Percentiles rank a stretch among this genome's conserved stretches.
Evolutionary conservation across 2,797 vertebrate species (phyloP).

Genomic region (Clarias pachynema): DNA sequence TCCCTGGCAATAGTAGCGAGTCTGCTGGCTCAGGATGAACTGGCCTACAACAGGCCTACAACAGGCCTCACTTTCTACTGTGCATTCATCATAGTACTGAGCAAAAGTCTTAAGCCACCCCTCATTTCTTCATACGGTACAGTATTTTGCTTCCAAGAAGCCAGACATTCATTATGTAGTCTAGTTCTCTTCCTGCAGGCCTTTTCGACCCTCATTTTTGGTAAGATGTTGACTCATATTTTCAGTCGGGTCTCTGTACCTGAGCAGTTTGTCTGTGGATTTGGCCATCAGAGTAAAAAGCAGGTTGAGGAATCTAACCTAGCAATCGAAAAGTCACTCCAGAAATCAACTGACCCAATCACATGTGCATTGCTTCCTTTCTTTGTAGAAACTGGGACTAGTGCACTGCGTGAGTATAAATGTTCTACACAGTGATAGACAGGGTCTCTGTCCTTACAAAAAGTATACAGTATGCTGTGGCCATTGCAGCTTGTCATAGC

Average conservation of each 20-base stretch:
- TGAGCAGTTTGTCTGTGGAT: not conserved
- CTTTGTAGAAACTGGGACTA: not conserved
- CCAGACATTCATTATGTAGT: no score
- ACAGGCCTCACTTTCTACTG: not conserved
- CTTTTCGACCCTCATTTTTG: no score
- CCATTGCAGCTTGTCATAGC: not conserved
- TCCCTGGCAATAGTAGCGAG: not conserved
- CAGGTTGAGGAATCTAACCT: not conserved
- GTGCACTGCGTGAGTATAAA: not conserved
- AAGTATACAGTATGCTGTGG: not conserved
- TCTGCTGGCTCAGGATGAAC: not conserved
- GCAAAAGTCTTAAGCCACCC: no score
- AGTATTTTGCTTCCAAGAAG: no score
- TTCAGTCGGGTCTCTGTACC: no score
- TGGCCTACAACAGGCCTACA: not conserved
- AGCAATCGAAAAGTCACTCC: not conserved
- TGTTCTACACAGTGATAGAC: not conserved
- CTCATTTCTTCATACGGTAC: no score
- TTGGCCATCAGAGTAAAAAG: not conserved
- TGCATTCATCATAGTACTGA: not conserved
- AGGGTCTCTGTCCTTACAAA: not conserved
- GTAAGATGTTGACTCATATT: no score
- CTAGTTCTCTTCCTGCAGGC: no score
- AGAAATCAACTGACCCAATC: not conserved
- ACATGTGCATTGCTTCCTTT: not conserved